Evolutionary conservation across 2,113 vertebrate genomes (phyloP).

Genomic region (Oncorhynchus keta): DNA sequence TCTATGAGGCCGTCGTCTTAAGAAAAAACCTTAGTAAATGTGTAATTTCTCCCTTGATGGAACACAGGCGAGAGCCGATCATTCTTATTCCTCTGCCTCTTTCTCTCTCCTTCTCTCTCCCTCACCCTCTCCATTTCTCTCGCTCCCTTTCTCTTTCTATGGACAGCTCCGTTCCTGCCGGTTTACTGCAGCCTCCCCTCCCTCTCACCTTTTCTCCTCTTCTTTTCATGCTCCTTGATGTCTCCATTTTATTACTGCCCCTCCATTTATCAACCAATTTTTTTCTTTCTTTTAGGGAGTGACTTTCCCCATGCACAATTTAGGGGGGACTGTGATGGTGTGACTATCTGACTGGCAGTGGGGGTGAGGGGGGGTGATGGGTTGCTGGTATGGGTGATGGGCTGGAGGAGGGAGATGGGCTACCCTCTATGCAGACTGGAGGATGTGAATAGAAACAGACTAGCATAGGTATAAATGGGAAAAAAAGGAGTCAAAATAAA

Average conservation of each 20-base stretch:
- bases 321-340: slow-evolving; percentile 48
- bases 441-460: not conserved
- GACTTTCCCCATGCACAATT: slow-evolving; percentile 83
- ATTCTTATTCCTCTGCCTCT: slow-evolving; percentile 82
- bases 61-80: slow-evolving; percentile 95
- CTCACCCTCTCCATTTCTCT: slow-evolving; percentile 59
- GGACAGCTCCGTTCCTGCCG: slow-evolving; percentile 34
- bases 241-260: slow-evolving; percentile 98
- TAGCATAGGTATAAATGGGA: not conserved
- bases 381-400: not conserved
- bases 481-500: slow-evolving; percentile 71
- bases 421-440: not conserved
- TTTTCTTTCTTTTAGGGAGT: slow-evolving; percentile 72
- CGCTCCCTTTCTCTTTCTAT: slow-evolving; percentile 46
- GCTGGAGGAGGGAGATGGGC: not conserved
- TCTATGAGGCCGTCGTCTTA: slow-evolving; percentile 99
- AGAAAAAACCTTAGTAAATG: slow-evolving; percentile 99
- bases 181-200: slow-evolving; percentile 55
- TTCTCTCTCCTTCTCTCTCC: slow-evolving; percentile 66
- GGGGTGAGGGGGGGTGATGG: slow-evolving; percentile 42
- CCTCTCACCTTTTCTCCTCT: slow-evolving; percentile 69
- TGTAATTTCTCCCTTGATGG: slow-evolving; percentile 99
- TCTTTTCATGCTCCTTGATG: slow-evolving; percentile 96
- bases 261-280: slow-evolving; percentile 94
- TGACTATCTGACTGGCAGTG: slow-evolving; percentile 6